Base-by-base conservation (phyloP, 2,113 vertebrate genomes). In the Suricata suricatta region DNA sequence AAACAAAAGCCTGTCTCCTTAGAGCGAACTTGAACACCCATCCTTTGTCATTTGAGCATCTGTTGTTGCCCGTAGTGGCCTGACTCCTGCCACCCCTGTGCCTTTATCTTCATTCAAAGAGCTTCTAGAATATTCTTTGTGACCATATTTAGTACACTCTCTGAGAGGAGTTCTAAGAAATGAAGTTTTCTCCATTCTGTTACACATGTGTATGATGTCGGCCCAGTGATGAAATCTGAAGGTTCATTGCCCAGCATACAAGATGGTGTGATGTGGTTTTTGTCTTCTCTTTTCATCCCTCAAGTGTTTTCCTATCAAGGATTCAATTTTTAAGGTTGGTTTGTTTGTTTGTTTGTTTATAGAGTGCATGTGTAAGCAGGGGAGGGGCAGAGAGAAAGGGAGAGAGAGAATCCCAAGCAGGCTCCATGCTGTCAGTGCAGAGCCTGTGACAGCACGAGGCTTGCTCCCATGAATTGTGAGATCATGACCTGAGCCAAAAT, bases 1-100 rank as follows among this genome's bases (percentile, higher is more conserved):
- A 47, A 38, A 69, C 50, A 27, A 64, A 83, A 82, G 60, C 60
- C 57, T 19, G 1, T n/a, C 87, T 83, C n/a, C 47, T 41, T 41
- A 21, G 47, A 47, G 10, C 1, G 0, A 17, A 2, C 10, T 10
- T 25, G 41, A 35, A 23, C 15, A 19, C 23, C 52, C 16, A 1
- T 47, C 7, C 41, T 79, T 23, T 72, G 63, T 66, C 29, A 19
- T 54, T 44, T 74, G 71, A 92, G 52, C 54, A 14, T 69, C n/a
- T 41, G 19, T 82, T 71, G 31, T 72, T 92, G 38, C 52, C 64
- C 54, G 31, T 31, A 25, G 27, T 38, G 52, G 7, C 79, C 35
- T 92, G 84, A 77, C n/a, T 94, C 15, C n/a, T 1, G 16, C 23
- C 13, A 15, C 17, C 21, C 25, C 52, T 44, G 63, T 44, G 64